Evolutionary conservation across 2,113 vertebrate species (phyloP).

Genomic region (Sterna hirundo): DNA sequence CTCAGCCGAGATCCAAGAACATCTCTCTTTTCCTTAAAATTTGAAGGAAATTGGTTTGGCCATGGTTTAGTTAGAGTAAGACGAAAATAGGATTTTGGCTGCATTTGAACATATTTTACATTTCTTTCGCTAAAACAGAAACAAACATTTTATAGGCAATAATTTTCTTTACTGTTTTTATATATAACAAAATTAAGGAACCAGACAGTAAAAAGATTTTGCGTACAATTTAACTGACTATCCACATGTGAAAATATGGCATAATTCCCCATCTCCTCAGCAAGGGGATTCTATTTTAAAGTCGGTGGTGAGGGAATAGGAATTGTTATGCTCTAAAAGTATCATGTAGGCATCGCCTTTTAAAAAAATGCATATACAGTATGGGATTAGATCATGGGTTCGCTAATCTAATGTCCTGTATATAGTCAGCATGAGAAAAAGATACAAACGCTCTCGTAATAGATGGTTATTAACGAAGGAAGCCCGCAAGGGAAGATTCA

Average conservation of each 20-base stretch:
- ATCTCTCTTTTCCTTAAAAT: slow-evolving; percentile 40
- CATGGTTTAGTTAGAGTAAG: slow-evolving; percentile 26
- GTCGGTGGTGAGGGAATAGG: neutral
- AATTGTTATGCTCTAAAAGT: neutral
- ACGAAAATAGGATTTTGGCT: slow-evolving; percentile 30
- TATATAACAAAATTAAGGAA: slow-evolving; percentile 16
- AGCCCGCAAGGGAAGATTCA: neutral
- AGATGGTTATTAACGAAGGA: neutral
- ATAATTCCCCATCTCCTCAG: neutral
- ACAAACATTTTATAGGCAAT: neutral
- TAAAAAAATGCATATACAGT: neutral
- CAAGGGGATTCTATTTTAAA: neutral
- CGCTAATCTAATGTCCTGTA: neutral
- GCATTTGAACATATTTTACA: slow-evolving; percentile 21
- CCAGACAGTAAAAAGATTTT: neutral
- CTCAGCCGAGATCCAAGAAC: neutral
- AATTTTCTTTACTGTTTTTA: neutral
- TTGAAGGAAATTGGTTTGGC: slow-evolving; percentile 41
- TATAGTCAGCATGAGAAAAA: neutral
- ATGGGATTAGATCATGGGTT: neutral
- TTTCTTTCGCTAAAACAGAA: slow-evolving; percentile 19
- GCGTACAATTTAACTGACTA: neutral
- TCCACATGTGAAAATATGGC: neutral
- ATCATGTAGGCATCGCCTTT: neutral
- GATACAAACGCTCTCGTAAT: neutral